Evolutionary conservation across 2,113 vertebrate genomes (phyloP), one percentile per base, ranked within the genome.

Genomic region (Fulmarus glacialis): DNA sequence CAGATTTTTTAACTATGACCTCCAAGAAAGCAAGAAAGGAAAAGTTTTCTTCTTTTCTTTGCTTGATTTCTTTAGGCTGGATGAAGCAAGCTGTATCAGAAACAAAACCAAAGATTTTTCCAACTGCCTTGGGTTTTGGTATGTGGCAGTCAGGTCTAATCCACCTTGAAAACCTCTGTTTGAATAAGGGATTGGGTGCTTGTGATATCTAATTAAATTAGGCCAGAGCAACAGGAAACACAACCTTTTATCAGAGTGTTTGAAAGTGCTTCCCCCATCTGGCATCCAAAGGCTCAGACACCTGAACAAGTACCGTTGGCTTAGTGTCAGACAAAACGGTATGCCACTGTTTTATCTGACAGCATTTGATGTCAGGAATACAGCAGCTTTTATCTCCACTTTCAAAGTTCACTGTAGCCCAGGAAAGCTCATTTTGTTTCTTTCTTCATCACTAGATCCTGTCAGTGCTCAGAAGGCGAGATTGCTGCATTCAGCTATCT

Each of bases 381-480:
- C n/a, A 81, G 34, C 50, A 72, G 55, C 56, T 95, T 89, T 97
- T 71, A 90, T 82, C 82, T 66, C 45, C 22, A 12, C 77, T 77
- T 88, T 42, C 58, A 42, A 89, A 86, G 53, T 34, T 91, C 62
- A 48, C 27, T 24, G 66, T 8, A 10, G 20, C 55, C 34, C 62
- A 58, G 63, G 15, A 89, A 93, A 94, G 29, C 85, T 90, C 71
- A 82, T 72, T 95, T 83, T 40, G 47, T n/a, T 82, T 89, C 85
- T 30, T 85, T 90, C 73, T 95, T 70, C 48, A 71, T 72, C 79
- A 27, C 40, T 42, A 66, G 62, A 72, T 75, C 43, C 63, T 40
- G 43, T 32, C 70, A 62, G 62, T 3, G 62, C 79, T 78, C 42
- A 63, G 67, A 52, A 75, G 58, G 71, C 0, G 0, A 88, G 64